Base-by-base conservation (phyloP, 1,140 invertebrate species). In the Magallana angulata region DNA sequence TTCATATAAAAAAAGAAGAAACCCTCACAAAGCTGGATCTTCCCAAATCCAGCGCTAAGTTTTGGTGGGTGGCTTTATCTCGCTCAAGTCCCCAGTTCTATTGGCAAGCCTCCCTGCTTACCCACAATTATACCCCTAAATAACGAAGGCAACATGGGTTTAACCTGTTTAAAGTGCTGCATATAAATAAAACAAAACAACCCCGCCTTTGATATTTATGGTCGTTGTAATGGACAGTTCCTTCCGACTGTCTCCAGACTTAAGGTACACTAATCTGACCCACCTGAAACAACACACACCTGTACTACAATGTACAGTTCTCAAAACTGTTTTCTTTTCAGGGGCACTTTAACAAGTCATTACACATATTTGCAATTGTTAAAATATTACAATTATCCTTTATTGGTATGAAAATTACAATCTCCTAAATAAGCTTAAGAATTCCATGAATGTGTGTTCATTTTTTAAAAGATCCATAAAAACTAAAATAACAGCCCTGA, bases 361-460 rank as follows among this genome's bases (percentile, higher is more conserved):
- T 64, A 64, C 36, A 30, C 68, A 71, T 71, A 71, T 30, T 30
- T 36, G 68, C 36, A 18, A 71, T 71, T 71, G 68, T 71, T 62
- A 18, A 30, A 24, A 9, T 30, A 30, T 11, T 11, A 1, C 36
- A 36, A 36, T 36, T 36, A 36, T 36, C 36, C 36, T 36, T 36
- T 36, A 36, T 36, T 36, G 36, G 36, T 36, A 36, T 36, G 36
- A 36, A 36, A 36, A 36, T 36, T 36, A 36, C 36, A 0, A 36
- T 3, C 36, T 36, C 36, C 36, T 36, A 36, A 36, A 36, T 36
- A 36, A 36, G 36, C 36, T 36, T 3, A 3, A 36, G 36, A 36
- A 36, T 36, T 36, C 36, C 4, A 36, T 36, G 36, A 36, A 36
- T 36, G 36, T 36, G 36, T 3, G 4, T 36, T 36, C 4, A 36